Base-by-base conservation (phyloP, 1,140 invertebrate genomes). In the Lasioglossum albipes region DNA sequence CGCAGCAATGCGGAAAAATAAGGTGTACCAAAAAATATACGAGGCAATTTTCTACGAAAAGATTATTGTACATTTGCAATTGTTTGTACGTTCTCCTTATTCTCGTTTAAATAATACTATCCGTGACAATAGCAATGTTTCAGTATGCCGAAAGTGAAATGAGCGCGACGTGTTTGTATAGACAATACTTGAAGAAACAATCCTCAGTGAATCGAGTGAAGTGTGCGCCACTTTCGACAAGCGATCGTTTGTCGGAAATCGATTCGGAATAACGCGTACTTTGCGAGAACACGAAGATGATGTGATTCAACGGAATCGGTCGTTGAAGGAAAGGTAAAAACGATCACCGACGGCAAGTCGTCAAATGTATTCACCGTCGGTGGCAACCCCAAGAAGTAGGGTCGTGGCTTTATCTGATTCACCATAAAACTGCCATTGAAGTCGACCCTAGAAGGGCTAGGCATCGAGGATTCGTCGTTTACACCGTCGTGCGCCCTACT, bases 341-440 rank as follows among this genome's bases (percentile, higher is more conserved):
- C 74, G 71, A 86, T 78, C 71, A 64, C 81, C 66, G 31, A 54
- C 42, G 74, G 45, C 75, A 68, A 80, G 64, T 84, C 78, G 73
- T 84, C 69, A 81, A 84, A 85, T 79, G 81, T 89, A 88, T 88
- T 89, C 87, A 87, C 64, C 79, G 61, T 68, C 75, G 45, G 54
- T 71, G 42, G 75, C 70, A 57, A 67, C 57, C 42, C 52, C 20
- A 73, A 79, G 69, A 75, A 74, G 75, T 75, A 74, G 77, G 84
- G 68, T 77, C 70, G 69, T 67, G 80, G 54, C 76, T 79, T 89
- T 87, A 88, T 89, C 86, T 79, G 86, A 89, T 89, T 85, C 79
- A 27, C 81, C 82, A 87, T 89, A 85, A 89, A 89, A 88, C 74
- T 88, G 77, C 83, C 80, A 88, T 89, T 78, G 80, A 77, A 73